phyloP scores from a whole-genome alignment of 2,113 vertebrate genomes.

The Oreochromis niloticus region DNA sequence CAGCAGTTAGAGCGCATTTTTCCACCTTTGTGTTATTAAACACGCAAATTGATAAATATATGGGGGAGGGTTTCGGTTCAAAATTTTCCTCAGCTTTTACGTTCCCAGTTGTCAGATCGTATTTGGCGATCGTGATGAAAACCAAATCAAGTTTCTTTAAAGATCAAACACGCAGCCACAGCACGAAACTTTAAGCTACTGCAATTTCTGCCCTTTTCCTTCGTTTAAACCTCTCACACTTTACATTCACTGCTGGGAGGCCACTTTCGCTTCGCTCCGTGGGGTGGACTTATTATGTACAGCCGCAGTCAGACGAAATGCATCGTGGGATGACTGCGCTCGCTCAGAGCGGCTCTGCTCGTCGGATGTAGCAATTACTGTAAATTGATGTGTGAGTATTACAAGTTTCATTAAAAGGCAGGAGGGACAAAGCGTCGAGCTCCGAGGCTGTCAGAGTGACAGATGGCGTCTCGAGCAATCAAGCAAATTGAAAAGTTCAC shows the following conservation, averaged over 20 bases:
- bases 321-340: constrained; percentile 1
- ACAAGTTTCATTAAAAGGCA: constrained; percentile 1
- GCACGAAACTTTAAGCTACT: neutral
- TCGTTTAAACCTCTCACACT: neutral
- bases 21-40: neutral
- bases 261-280: neutral
- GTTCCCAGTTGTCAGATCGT: neutral
- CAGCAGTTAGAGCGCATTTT: neutral
- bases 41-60: neutral
- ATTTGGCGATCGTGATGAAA: neutral
- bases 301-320: neutral
- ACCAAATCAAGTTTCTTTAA: neutral
- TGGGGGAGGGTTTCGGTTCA: neutral
- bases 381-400: constrained; percentile 9
- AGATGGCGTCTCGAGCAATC: neutral
- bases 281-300: neutral
- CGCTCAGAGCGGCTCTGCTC: neutral
- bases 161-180: neutral
- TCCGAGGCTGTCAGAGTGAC: neutral
- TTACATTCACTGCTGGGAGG: neutral
- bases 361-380: neutral
- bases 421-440: neutral
- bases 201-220: neutral
- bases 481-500: constrained; percentile 6
- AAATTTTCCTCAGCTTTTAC: neutral